Evolutionary conservation across 2,888 invertebrate genomes (phyloP).

Genomic region (Ormyrus rosae): DNA sequence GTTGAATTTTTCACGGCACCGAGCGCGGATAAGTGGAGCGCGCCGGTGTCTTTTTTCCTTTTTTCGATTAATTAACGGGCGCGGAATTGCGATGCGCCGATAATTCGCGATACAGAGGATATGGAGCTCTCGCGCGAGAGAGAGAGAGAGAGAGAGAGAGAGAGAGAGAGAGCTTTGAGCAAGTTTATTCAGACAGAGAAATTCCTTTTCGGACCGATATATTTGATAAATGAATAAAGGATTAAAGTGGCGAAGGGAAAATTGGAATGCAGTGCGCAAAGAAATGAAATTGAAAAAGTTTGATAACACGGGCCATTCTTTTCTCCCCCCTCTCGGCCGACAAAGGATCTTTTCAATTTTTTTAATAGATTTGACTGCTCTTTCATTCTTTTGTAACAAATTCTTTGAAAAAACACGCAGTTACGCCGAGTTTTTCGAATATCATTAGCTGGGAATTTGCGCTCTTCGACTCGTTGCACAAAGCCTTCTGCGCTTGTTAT

Average conservation of each 20-base stretch:
- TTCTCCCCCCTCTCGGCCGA: background rate
- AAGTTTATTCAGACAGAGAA: constrained; percentile 26
- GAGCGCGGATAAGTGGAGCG: background rate
- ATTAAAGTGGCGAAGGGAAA: constrained; percentile 35
- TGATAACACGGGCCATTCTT: constrained; percentile 10
- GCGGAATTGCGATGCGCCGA: constrained; percentile 18
- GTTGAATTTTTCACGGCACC: background rate
- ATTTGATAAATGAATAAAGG: constrained; percentile 51
- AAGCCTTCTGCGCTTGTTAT: no score
- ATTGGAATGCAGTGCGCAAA: constrained; percentile 37
- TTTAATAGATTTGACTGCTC: background rate
- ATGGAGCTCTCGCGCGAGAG: no score
- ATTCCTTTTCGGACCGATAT: constrained; percentile 5
- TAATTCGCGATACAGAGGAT: constrained; percentile 16
- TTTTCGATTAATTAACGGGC: constrained; percentile 39
- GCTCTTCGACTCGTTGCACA: no score
- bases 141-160: background rate
- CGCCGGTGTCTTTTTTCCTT: background rate
- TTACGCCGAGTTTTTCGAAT: background rate
- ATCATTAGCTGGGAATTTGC: background rate
- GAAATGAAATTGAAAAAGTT: constrained; percentile 49
- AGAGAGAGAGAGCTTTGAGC: constrained; percentile 22
- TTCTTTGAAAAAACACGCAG: background rate
- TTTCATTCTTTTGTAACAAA: background rate
- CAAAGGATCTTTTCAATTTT: constrained; percentile 10